Evolutionary conservation across 2,113 vertebrate species (phyloP), one percentile per base, ranked within the genome.

Genomic region (Acrocephalus kingi): DNA sequence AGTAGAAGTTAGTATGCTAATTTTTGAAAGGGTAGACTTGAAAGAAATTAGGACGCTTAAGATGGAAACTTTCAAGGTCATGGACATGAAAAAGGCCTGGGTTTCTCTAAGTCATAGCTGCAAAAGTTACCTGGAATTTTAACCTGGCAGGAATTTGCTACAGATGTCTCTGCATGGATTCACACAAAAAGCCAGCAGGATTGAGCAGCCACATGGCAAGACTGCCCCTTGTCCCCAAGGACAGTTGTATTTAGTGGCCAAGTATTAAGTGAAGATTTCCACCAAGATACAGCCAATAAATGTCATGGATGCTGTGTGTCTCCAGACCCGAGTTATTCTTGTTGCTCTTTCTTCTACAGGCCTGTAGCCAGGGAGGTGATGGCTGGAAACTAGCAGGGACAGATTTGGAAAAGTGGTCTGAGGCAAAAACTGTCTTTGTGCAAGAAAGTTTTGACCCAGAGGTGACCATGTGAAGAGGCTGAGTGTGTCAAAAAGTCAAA

Each of bases 371-470:
- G 48, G 35, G 7, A 75, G 24, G 10, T 8, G 37, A 11, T 22
- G 23, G 0, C 75, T 66, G n/a, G 74, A 41, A 73, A 39, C 2
- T 4, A 71, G 21, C 63, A 19, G 1, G 2, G 30, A 8, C 1
- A 1, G 31, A 56, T 45, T 9, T 43, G 48, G 37, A 24, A 13
- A 52, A 69, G 13, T 1, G 1, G 0, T 61, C 31, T 41, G 41
- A 73, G 30, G 33, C 27, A 59, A 64, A 61, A 37, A 2, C 6
- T 15, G 12, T 49, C 9, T 37, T 43, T 33, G 30, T 48, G 30
- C 45, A 37, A 77, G 15, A 8, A 63, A 41, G 7, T 19, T 59
- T 43, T 63, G 49, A 67, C 16, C 27, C 12, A 27, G 41, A 55
- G 19, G 43, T 9, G 73, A 81, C 61, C 7, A 4, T 0, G 13